Conservation (phyloP, 92 coral and sea anemone species). For the Hydrozoanthus gracilis region DNA sequence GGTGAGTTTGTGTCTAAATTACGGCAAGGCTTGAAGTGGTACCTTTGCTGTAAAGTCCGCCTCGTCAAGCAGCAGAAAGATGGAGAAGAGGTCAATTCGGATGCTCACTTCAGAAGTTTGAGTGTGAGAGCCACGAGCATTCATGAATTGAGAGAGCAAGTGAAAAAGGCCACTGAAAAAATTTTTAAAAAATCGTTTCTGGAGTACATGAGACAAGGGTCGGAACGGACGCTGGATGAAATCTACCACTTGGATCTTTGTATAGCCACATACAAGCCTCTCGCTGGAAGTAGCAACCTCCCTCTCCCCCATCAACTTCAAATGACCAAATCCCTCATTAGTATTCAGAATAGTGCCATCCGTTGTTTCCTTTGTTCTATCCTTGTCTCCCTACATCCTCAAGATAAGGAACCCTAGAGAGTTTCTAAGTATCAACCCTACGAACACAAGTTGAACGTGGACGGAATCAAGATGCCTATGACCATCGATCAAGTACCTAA, state of each 20-base stretch:
- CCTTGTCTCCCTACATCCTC: background rate
- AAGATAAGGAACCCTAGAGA: background rate
- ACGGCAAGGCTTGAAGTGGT: background rate
- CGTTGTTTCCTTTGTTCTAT: too few relatives aligned
- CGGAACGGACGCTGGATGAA: constrained; percentile 1
- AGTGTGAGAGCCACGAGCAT: background rate
- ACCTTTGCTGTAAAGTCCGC: background rate
- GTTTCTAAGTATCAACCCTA: constrained; percentile 23
- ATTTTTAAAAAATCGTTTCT: background rate
- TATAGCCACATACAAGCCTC: constrained; percentile 21
- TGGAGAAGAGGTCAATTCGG: background rate
- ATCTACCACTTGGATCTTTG: too few relatives aligned
- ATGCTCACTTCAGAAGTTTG: constrained; percentile 1
- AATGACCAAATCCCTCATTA: background rate
- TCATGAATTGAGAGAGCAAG: background rate
- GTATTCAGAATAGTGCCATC: background rate
- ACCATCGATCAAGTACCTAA: background rate
- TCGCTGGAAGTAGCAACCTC: constrained; percentile 21
- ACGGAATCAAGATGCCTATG: constrained; percentile 42
- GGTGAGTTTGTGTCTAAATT: too few relatives aligned
- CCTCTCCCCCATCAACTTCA: constrained; percentile 36
- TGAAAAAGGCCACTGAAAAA: background rate
- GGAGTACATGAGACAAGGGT: background rate
- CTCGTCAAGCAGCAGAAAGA: background rate
- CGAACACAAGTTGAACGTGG: constrained; percentile 46